Conservation (phyloP, 1,140 invertebrate genomes). For the Spodoptera litura region DNA sequence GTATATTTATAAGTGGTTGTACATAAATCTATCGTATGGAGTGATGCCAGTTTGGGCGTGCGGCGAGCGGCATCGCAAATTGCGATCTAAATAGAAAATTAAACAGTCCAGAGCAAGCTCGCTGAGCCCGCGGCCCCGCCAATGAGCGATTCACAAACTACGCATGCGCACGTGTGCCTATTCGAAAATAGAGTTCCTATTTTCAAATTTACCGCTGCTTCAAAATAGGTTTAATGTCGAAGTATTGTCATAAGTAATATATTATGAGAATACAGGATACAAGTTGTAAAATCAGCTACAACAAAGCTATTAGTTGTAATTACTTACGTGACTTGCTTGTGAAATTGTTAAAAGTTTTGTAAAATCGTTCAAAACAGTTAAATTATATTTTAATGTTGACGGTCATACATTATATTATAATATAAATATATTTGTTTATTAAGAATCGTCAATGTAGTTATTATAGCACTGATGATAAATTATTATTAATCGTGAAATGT, state of each 20-base stretch:
- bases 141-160: conserved; percentile 34
- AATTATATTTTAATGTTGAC: too few relatives aligned
- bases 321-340: not conserved
- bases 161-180: conserved; percentile 28
- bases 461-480: too few relatives aligned
- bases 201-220: conserved; percentile 8
- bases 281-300: conserved; percentile 16
- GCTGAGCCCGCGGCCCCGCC: conserved; percentile 57
- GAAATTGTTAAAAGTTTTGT: conserved; percentile 1
- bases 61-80: conserved; percentile 81
- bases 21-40: conserved; percentile 80
- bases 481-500: not conserved
- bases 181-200: conserved; percentile 19
- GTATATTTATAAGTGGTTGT: conserved; percentile 69
- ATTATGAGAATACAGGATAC: not conserved
- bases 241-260: conserved; percentile 12
- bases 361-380: not conserved
- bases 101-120: conserved; percentile 75
- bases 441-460: too few relatives aligned
- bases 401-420: too few relatives aligned
- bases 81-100: conserved; percentile 87
- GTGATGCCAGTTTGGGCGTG: conserved; percentile 81
- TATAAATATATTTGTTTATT: too few relatives aligned
- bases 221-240: conserved; percentile 32
- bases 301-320: conserved; percentile 1